Base-by-base conservation (phyloP, 2,797 vertebrate genomes). In the Monodelphis domestica region DNA sequence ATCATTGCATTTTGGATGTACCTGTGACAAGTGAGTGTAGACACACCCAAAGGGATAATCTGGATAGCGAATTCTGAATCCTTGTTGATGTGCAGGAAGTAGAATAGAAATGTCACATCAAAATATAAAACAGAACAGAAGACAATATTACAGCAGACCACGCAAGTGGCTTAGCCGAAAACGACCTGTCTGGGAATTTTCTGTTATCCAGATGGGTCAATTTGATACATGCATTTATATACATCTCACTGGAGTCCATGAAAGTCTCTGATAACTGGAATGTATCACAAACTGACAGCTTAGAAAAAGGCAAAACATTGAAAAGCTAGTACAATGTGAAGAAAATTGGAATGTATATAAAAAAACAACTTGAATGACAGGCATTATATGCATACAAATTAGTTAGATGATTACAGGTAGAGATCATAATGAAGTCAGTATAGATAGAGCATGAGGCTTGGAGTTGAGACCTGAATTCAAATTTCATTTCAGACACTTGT, bases 121-220 rank as follows among this genome's bases (percentile, higher is more conserved):
- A 95, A 97, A 97, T 96, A 94, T 96, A 95, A 97, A 96, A 91
- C 96, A 97, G 96, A 96, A 97, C 94, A 95, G 93, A 96, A 93
- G 95, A 94, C 97, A 96, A 93, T 96, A 90, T 96, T 96, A 96
- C 50, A 96, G 90, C 96, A 95, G 95, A 93, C 94, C 89, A 91
- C 2, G 91, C 94, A 94, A 97, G 92, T 96, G 95, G 89, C 78
- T 95, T 90, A 87, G 95, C 95, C 95, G 90, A 97, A 96, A 97
- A 51, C 6, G 84, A 54, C 94, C 96, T 96, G 97, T 97, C 96
- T 97, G 95, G 94, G 96, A 96, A 96, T 96, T 97, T 96, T 96
- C 96, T 95, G 96, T 96, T 97, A 87, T 97, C 97, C 97, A 97
- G 96, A 97, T 97, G 97, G 96, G 94, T 97, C 97, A 96, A 95